Percentiles rank a stretch among this genome's conserved stretches.
Evolutionary conservation across 2,888 invertebrate species (phyloP).

Genomic region (Drosophila mimica): DNA sequence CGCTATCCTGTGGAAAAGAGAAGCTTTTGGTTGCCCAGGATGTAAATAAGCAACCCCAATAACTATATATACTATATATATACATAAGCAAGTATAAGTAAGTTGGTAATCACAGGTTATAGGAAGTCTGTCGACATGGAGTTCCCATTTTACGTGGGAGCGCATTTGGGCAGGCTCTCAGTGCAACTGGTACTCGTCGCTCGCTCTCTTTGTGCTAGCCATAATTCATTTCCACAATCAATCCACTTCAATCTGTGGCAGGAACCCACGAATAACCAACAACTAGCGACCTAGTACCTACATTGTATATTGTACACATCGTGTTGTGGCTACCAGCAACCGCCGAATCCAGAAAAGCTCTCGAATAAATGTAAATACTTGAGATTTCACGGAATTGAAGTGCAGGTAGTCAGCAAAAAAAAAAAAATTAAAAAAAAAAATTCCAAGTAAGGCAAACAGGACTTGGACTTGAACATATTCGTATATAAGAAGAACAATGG

Average conservation of each 20-base stretch:
- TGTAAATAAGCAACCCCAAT: neutral
- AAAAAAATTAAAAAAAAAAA: slow-evolving; percentile 50
- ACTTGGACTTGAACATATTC: slow-evolving; percentile 12
- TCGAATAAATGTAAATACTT: slow-evolving; percentile 72
- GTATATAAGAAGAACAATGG: slow-evolving; percentile 65
- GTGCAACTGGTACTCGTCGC: slow-evolving; percentile 4
- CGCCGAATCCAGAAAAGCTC: slow-evolving; percentile 37
- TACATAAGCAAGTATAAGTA: neutral
- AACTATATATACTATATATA: neutral
- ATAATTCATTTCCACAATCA: slow-evolving; percentile 61
- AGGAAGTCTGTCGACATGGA: neutral
- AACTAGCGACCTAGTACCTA: slow-evolving; percentile 26
- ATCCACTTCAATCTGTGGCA: slow-evolving; percentile 54
- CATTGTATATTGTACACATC: slow-evolving; percentile 5
- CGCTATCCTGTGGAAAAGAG: neutral
- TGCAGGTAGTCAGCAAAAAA: slow-evolving; percentile 54
- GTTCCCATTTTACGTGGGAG: neutral
- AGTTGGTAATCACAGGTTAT: neutral
- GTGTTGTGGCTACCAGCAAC: slow-evolving; percentile 8
- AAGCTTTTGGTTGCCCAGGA: no score
- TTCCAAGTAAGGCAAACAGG: slow-evolving; percentile 63
- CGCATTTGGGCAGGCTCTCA: neutral
- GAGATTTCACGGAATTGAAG: slow-evolving; percentile 69
- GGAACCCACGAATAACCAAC: slow-evolving; percentile 5
- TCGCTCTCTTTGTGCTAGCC: neutral